phyloP scores from a whole-genome alignment of 2,888 invertebrate species.

The Tetropium fuscum region DNA sequence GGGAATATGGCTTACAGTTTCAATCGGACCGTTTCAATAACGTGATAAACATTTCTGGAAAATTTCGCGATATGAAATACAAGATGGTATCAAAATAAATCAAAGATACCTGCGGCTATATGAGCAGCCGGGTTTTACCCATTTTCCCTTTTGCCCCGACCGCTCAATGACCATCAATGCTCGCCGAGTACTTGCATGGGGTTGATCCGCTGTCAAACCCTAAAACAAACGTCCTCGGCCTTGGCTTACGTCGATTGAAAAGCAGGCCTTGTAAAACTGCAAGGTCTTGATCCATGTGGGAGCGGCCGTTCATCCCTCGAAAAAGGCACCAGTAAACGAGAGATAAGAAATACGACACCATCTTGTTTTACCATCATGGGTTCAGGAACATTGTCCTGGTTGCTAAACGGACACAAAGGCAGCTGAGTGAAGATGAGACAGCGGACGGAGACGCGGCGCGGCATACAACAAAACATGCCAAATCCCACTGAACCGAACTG shows the following conservation, averaged over 20 bases:
- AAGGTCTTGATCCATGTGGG: conserved; percentile 9
- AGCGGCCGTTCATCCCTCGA: neutral
- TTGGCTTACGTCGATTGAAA: conserved; percentile 5
- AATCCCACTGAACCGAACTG: too few relatives aligned
- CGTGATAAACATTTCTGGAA: too few relatives aligned
- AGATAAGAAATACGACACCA: conserved; percentile 2
- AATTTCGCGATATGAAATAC: too few relatives aligned
- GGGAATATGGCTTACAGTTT: too few relatives aligned
- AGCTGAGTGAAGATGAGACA: neutral
- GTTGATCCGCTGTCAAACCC: conserved; percentile 22
- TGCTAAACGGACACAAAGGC: conserved; percentile 14
- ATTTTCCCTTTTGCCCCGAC: conserved; percentile 2
- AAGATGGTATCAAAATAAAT: too few relatives aligned
- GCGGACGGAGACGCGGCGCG: neutral
- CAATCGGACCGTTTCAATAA: too few relatives aligned
- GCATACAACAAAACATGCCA: too few relatives aligned
- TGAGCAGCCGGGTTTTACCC: neutral
- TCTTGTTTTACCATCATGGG: neutral
- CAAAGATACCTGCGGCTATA: neutral
- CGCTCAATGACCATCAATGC: conserved; percentile 16
- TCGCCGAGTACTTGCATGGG: conserved; percentile 12
- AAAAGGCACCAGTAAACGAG: neutral
- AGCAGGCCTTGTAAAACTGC: conserved; percentile 4
- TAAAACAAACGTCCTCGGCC: conserved; percentile 11
- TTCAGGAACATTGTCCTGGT: conserved; percentile 6